These are phyloP conservation scores for Alosa sapidissima DNA, from an alignment of 2,797 vertebrate genomes.

Conservation along the genomic window DNA sequence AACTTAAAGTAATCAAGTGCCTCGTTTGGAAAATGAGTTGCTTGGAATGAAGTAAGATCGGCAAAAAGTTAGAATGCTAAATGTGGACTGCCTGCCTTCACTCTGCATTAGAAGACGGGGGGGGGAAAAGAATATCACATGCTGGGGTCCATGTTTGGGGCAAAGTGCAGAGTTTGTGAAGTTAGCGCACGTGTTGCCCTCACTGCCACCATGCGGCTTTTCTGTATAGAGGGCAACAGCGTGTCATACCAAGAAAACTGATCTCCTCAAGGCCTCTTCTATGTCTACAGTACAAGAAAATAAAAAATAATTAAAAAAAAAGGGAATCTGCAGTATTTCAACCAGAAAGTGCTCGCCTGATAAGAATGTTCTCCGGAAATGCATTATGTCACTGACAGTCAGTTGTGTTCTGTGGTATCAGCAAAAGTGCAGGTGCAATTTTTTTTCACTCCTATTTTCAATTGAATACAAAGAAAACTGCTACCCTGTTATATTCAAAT, in stretches of 20 bases:
- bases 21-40: neutral
- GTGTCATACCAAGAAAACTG: neutral
- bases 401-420: neutral
- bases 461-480: conserved; percentile 5
- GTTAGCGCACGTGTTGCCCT: neutral
- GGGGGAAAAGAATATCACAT: neutral
- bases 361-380: neutral
- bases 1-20: neutral
- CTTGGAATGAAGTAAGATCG: neutral
- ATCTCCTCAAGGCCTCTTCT: neutral
- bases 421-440: conserved; percentile 11
- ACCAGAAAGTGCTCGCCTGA: neutral
- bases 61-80: neutral
- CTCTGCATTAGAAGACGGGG: neutral
- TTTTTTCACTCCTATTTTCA: neutral
- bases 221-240: neutral
- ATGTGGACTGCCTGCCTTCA: neutral
- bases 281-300: neutral
- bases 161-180: neutral
- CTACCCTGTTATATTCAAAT: conserved; percentile 5
- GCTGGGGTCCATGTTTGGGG: neutral
- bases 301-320: neutral
- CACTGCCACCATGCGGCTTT: neutral
- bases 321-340: neutral
- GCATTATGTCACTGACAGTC: neutral